These are phyloP conservation scores for Cryptophagus acutangulus DNA, from an alignment of 2,888 invertebrate species.

Conservation along the genomic window DNA sequence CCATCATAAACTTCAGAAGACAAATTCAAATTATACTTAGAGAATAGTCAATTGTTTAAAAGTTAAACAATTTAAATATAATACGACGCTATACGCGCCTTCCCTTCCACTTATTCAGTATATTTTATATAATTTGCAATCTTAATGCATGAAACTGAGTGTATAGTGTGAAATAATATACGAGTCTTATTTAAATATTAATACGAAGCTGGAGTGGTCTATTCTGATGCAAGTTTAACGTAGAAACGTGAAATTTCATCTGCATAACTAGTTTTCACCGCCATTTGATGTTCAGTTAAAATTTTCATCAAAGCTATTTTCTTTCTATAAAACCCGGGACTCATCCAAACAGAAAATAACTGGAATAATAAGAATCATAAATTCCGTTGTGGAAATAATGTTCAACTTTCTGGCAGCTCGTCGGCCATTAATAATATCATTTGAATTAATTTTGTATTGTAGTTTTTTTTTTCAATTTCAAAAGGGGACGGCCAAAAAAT, in stretches of 20 bases:
- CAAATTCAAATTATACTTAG: too few relatives aligned
- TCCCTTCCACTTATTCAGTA: too few relatives aligned
- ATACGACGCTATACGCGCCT: too few relatives aligned
- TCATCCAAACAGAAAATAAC: conserved; percentile 15
- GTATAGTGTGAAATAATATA: conserved; percentile 5
- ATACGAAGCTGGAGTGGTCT: conserved; percentile 5
- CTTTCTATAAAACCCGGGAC: conserved; percentile 18
- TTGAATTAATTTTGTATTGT: conserved; percentile 12
- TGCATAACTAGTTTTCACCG: conserved; percentile 26
- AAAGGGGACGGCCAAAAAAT: not conserved
- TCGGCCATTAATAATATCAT: conserved; percentile 8
- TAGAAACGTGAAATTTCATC: conserved; percentile 20
- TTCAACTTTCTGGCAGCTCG: not conserved
- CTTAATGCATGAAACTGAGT: too few relatives aligned
- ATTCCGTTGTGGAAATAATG: conserved; percentile 6
- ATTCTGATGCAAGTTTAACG: conserved; percentile 12
- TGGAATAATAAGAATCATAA: conserved; percentile 1
- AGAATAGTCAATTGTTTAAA: too few relatives aligned
- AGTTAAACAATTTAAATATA: too few relatives aligned
- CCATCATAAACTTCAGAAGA: too few relatives aligned
- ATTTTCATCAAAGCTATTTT: conserved; percentile 25
- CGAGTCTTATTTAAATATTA: conserved; percentile 13
- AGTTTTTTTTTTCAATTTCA: not conserved
- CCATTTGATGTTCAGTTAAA: conserved; percentile 20
- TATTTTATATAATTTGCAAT: too few relatives aligned